These are phyloP conservation scores for Procambarus virginalis DNA, from an alignment of 1,140 invertebrate genomes.

Conservation along the genomic window DNA sequence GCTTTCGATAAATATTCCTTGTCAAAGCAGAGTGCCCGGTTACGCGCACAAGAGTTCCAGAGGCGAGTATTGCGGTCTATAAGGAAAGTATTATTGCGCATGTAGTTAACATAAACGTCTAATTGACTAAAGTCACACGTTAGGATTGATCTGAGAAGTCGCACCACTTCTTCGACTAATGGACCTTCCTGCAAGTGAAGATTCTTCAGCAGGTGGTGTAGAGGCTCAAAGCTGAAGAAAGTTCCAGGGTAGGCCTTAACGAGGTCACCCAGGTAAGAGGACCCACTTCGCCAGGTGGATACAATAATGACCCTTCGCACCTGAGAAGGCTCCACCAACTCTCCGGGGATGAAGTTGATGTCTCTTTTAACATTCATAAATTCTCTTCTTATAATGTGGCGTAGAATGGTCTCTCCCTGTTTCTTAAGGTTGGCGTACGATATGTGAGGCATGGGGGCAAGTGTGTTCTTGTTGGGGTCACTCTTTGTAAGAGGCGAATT, in stretches of 20 bases:
- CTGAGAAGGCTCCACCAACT: conserved; percentile 32
- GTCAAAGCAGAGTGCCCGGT: conserved; percentile 64
- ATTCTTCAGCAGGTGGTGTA: conserved; percentile 60
- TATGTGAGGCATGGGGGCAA: conserved; percentile 32
- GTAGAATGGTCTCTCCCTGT: conserved; percentile 6
- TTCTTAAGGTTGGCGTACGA: conserved; percentile 45
- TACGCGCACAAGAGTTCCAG: conserved; percentile 60
- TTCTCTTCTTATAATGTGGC: conserved; percentile 8
- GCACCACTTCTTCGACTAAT: conserved; percentile 18
- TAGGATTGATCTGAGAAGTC: conserved; percentile 48
- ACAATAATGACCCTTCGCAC: conserved; percentile 61
- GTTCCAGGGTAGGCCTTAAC: conserved; percentile 65
- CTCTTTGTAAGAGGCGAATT: background rate
- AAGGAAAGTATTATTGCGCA: conserved; percentile 56
- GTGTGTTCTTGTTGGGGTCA: background rate
- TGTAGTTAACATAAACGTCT: conserved; percentile 59
- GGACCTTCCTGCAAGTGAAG: conserved; percentile 65
- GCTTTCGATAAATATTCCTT: conserved; percentile 46
- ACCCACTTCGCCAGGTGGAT: conserved; percentile 69
- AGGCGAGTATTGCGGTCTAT: conserved; percentile 55
- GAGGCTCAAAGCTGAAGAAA: conserved; percentile 69
- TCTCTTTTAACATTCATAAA: conserved; percentile 12
- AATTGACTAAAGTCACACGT: conserved; percentile 53
- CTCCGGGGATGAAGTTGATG: conserved; percentile 56
- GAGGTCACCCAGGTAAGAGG: conserved; percentile 68